Base-by-base conservation (phyloP, 1,140 invertebrate genomes). In the Drosophila arawakana region DNA sequence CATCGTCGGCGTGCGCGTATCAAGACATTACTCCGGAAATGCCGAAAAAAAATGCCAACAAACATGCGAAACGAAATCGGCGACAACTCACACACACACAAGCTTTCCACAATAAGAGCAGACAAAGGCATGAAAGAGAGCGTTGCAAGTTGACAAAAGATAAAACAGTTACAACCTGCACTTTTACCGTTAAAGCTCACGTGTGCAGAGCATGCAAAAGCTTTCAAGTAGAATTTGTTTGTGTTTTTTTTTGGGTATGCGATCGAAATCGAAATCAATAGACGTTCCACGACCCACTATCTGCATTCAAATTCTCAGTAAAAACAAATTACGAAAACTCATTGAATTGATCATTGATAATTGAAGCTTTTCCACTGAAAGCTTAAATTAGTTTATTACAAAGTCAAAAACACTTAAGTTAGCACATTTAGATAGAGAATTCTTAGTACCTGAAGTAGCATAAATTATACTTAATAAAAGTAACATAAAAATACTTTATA, bases 21-120 rank as follows among this genome's bases (percentile, higher is more conserved):
- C 71, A 89, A 81, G 81, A 72, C 88, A 90, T 90, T 90, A 77
- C 88, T 90, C 88, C 88, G 88, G 88, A 90, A 90, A 90, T 90
- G 82, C 88, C 86, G 74, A 85, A 85, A 80, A 84, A 74, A 76
- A 74, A 80, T 69, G 68, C 73, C 70, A 79, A 55, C 60, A 73
- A 76, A 76, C 70, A 76, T 66, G 60, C 65, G 67, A 76, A 75
- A 72, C 62, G 46, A 75, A 65, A 65, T 54, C 55, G 55, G 60
- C 59, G 37, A 78, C 25, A 73, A 21, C 34, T 57, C 15, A 58
- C 34, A 47, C 21, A 46, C 8, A 35, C 15, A 25, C 34, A 55
- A 9, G 34, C 58, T 2, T 9, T 30, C 59, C 21, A 58, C 39
- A 13, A 49, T 41, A 25, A 52, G 13, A 52, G 15, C 18, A 63